Evolutionary conservation across 2,888 invertebrate genomes (phyloP), one percentile per base, ranked within the genome.

Genomic region (Andrena haemorrhoa): DNA sequence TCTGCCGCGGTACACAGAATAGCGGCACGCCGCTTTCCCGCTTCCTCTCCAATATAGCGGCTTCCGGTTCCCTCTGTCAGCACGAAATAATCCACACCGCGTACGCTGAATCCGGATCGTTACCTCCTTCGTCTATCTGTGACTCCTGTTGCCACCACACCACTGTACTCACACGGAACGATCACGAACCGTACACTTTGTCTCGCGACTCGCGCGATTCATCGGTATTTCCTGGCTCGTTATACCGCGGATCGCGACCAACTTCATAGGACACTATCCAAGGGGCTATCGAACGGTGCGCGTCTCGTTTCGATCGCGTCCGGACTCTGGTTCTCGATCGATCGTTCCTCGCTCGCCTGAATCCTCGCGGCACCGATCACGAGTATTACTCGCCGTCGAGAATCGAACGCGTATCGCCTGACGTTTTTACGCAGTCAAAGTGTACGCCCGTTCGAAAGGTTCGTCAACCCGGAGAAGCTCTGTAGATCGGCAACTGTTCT

Each of bases 1-100:
- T 95, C 93, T 95, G 95, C 92, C 95, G 95, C 94, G 95, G 95
- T 94, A 95, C 95, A 94, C 95, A 95, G 93, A 95, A 95, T 89
- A 95, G 95, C 95, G 95, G 95, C 95, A 95, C 94, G 92, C 93
- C 93, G 92, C 92, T 92, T 90, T 93, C 93, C 89, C 93, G 91
- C 91, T 93, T 94, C 91, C 91, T 94, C 93, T 94, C 93, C 93
- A 93, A 93, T 93, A 92, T 93, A 93, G 90, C 92, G 93, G 92
- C 90, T 92, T 90, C 89, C 80, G 88, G 78, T 84, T 86, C 79
- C 79, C 75, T 74, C 60, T 56, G 47, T 12, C 53, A 49, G 58
- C 73, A 74, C 75, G 26, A 82, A 81, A 75, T 35, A 49, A 74
- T 66, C 8, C 68, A 33, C 53, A 75, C 51, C 56, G 61, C 7